Conservation (phyloP, 2,797 vertebrate genomes). For the Numenius phaeopus region DNA sequence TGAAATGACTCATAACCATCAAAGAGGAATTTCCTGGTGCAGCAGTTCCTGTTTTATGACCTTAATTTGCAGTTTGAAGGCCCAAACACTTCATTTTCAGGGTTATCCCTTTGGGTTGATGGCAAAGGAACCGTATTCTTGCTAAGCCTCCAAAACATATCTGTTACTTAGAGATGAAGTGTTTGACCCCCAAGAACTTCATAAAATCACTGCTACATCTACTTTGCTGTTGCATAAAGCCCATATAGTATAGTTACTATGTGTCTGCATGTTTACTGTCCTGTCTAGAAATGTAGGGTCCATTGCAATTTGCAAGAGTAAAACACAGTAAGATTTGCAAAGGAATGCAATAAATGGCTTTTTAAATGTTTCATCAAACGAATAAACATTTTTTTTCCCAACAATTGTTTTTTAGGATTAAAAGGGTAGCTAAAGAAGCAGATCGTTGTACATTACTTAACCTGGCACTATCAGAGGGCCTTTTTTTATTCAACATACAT, state of each 20-base stretch:
- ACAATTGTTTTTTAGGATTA: not conserved
- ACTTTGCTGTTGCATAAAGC: not conserved
- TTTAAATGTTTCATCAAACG: not conserved
- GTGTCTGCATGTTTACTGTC: not conserved
- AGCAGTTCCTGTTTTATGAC: not conserved
- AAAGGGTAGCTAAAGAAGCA: not conserved
- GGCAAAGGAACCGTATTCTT: not conserved
- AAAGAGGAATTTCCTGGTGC: slow-evolving; percentile 1
- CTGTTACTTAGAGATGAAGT: not conserved
- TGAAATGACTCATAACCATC: not conserved
- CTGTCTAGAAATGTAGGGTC: not conserved
- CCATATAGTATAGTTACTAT: not conserved
- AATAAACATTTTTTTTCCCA: not conserved
- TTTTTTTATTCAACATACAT: not conserved
- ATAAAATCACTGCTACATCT: not conserved
- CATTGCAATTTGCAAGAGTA: not conserved
- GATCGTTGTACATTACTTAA: not conserved
- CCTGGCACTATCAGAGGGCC: not conserved
- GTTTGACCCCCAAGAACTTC: not conserved
- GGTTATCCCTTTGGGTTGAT: not conserved
- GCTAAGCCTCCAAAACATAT: not conserved
- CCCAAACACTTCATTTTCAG: not conserved
- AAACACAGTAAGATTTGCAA: not conserved
- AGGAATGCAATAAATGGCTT: not conserved
- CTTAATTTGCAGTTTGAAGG: slow-evolving; percentile 4